A percentile compares a stretch with the other conserved stretches of the same genome.
phyloP scores from a whole-genome alignment of 1,140 invertebrate species.

The Venustaconcha ellipsiformis region DNA sequence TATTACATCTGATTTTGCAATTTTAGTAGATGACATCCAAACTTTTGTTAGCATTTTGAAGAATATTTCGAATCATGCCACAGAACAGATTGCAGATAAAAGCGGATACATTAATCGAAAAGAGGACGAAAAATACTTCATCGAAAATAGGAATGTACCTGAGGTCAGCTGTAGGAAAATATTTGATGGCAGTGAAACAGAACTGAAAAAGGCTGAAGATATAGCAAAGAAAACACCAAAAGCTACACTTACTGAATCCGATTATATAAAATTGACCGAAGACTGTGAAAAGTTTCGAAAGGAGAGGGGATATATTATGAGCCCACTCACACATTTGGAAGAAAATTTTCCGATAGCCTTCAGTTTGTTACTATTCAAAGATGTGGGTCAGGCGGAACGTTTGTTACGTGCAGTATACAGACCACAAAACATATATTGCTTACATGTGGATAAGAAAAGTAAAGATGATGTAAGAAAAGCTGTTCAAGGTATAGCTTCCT shows the following conservation, averaged over 20 bases:
- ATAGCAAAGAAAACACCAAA: neutral
- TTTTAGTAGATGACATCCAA: too few species aligned
- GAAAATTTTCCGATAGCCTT: too few species aligned
- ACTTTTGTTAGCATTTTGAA: too few species aligned
- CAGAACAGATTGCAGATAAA: too few species aligned
- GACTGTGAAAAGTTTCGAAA: slow-evolving; percentile 19
- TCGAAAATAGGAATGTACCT: too few species aligned
- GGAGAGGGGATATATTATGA: slow-evolving; percentile 25
- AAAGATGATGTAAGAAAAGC: slow-evolving; percentile 21
- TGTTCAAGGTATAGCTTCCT: slow-evolving; percentile 42
- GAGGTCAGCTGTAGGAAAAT: slow-evolving; percentile 2
- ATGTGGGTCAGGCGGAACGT: slow-evolving; percentile 38
- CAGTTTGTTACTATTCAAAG: too few species aligned
- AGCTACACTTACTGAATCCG: neutral
- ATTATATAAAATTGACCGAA: slow-evolving; percentile 4
- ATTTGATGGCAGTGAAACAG: neutral
- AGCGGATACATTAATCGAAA: too few species aligned
- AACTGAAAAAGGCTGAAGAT: neutral
- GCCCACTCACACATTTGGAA: too few species aligned
- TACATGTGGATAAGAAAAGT: slow-evolving; percentile 59
- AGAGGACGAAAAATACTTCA: too few species aligned
- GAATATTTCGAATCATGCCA: too few species aligned
- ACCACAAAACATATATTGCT: slow-evolving; percentile 63
- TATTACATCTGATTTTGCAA: too few species aligned
- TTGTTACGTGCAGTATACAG: slow-evolving; percentile 59